Conservation (phyloP, 2,113 vertebrate species). For the Neogobius melanostomus region DNA sequence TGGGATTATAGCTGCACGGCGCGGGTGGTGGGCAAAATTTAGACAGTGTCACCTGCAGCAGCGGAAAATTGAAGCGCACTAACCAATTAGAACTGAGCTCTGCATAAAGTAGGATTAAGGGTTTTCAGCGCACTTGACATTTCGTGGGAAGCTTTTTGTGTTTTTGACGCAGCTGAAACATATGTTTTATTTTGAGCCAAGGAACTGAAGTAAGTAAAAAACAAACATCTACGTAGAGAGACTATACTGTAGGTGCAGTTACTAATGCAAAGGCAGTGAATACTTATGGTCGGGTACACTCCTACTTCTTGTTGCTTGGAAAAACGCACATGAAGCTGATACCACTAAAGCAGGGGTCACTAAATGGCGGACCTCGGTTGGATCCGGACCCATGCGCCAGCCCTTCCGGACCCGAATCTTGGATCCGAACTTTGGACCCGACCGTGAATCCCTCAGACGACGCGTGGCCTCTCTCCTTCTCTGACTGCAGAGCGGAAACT, state of each 20-base stretch:
- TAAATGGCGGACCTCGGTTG: no score
- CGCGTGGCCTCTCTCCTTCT: no score
- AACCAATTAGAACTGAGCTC: conserved; percentile 13
- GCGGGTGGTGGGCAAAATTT: neutral
- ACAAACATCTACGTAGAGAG: neutral
- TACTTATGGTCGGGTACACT: no score
- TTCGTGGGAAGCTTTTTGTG: conserved; percentile 6
- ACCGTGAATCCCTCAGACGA: no score
- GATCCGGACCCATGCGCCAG: no score
- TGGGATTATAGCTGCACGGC: conserved; percentile 9
- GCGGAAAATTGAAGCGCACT: conserved; percentile 12
- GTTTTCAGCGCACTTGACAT: conserved; percentile 1
- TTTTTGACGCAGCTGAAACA: neutral
- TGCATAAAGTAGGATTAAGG: conserved; percentile 11
- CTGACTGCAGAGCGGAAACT: no score
- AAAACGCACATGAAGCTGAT: no score
- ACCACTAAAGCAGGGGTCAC: no score
- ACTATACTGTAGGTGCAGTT: neutral
- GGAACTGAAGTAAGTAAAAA: conserved; percentile 1
- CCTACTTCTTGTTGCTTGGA: no score
- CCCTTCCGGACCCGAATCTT: no score
- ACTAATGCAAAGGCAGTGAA: no score
- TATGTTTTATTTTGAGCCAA: neutral
- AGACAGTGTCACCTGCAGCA: conserved; percentile 5
- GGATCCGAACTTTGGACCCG: no score